Conservation (phyloP, 2,888 invertebrate genomes). For the Morpho helenor region DNA sequence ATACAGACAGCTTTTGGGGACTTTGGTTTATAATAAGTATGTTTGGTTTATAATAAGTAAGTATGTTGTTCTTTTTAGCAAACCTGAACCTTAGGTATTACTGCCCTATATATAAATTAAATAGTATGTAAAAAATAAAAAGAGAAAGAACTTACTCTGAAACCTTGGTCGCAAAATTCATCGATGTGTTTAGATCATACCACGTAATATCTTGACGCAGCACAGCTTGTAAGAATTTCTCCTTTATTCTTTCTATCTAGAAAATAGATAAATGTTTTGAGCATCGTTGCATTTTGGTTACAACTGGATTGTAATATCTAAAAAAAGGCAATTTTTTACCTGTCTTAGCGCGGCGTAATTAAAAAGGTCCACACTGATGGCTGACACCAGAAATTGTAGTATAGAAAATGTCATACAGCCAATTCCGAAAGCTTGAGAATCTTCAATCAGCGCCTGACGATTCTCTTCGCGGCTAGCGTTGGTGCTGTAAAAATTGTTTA, state of each 20-base stretch:
- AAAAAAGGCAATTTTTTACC: slow-evolving; percentile 44
- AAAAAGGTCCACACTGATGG: slow-evolving; percentile 81
- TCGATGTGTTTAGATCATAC: slow-evolving; percentile 85
- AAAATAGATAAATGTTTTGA: slow-evolving; percentile 25
- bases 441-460: slow-evolving; percentile 78
- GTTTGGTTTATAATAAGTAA: too few species aligned
- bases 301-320: too few species aligned
- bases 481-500: slow-evolving; percentile 38
- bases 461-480: slow-evolving; percentile 78
- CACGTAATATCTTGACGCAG: slow-evolving; percentile 86
- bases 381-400: slow-evolving; percentile 78
- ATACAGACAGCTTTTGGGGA: too few species aligned
- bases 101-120: too few species aligned
- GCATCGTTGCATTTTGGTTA: too few species aligned
- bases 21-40: too few species aligned
- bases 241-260: slow-evolving; percentile 81
- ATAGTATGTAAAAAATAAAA: too few species aligned
- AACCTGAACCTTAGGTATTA: too few species aligned
- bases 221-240: slow-evolving; percentile 81
- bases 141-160: slow-evolving; percentile 84
- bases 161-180: slow-evolving; percentile 86
- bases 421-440: slow-evolving; percentile 81
- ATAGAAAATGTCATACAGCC: slow-evolving; percentile 77
- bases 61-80: too few species aligned
- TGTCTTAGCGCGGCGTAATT: slow-evolving; percentile 83